Percentiles rank a stretch among this genome's conserved stretches.
Evolutionary conservation across 2,113 vertebrate species (phyloP).

Genomic region (Mixornis gularis): DNA sequence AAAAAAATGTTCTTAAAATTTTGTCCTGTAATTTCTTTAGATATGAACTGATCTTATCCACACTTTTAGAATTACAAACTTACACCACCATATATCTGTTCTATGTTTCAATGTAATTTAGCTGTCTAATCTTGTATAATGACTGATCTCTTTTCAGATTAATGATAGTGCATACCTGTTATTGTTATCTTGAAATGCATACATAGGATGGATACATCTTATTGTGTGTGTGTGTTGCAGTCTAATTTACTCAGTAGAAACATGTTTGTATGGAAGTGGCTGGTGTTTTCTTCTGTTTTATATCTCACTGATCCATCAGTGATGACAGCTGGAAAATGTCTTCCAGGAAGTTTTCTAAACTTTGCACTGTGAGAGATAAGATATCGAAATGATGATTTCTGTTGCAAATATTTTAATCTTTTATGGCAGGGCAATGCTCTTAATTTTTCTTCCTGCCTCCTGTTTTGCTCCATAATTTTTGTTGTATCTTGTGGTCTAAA

Average conservation of each 20-base stretch:
- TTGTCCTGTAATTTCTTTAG: background rate
- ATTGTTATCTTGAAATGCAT: background rate
- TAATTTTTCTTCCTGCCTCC: background rate
- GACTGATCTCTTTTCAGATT: background rate
- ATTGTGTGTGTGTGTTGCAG: background rate
- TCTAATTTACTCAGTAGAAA: background rate
- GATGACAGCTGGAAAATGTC: background rate
- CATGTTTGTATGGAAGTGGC: background rate
- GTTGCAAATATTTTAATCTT: background rate
- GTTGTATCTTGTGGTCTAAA: background rate
- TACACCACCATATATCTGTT: background rate
- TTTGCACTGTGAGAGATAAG: background rate
- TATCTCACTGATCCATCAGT: background rate
- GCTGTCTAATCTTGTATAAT: background rate
- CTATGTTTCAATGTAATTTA: background rate
- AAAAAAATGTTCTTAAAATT: background rate
- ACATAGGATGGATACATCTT: background rate
- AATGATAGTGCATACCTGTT: background rate
- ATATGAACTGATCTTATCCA: background rate
- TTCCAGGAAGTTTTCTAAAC: background rate
- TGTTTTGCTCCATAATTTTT: background rate
- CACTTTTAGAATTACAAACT: background rate
- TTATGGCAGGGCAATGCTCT: background rate
- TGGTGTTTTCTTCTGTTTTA: background rate
- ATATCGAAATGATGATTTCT: background rate